Percentiles rank a stretch among this genome's conserved stretches.
These are phyloP conservation scores for Pangasius sanitwongsei DNA, from an alignment of 2,797 vertebrate species.

Conservation along the genomic window DNA sequence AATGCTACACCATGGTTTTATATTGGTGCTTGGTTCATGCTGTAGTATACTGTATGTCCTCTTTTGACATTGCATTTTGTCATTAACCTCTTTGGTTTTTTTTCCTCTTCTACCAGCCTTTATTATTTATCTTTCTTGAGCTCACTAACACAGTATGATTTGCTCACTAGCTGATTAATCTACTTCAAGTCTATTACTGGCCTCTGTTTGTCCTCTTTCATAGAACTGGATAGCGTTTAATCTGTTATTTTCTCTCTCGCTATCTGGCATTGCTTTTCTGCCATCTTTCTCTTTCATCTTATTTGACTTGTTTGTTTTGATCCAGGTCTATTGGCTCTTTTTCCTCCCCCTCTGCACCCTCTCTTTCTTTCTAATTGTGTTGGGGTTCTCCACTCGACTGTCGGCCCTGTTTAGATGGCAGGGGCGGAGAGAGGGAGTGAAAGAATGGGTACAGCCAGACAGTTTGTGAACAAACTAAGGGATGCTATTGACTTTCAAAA, in stretches of 20 bases:
- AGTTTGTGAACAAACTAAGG: constrained; percentile 45
- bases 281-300: constrained; percentile 14
- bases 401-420: constrained; percentile 47
- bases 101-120: neutral
- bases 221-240: neutral
- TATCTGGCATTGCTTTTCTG: neutral
- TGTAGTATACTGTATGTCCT: neutral
- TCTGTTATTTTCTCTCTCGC: neutral
- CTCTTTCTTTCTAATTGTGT: constrained; percentile 15
- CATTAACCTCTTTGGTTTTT: no score
- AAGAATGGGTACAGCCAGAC: constrained; percentile 46
- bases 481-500: constrained; percentile 60
- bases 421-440: constrained; percentile 46
- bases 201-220: neutral
- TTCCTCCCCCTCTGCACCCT: neutral
- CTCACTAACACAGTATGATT: neutral
- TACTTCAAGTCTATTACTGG: neutral
- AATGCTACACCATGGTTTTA: neutral
- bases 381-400: constrained; percentile 40
- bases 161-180: neutral
- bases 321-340: constrained; percentile 5
- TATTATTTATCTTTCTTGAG: neutral
- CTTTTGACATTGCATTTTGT: neutral
- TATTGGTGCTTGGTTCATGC: neutral
- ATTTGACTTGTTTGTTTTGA: constrained; percentile 11